Percentiles rank a stretch among this genome's conserved stretches.
phyloP scores from a whole-genome alignment of 1,140 invertebrate species.

The Zaprionus nigranus region DNA sequence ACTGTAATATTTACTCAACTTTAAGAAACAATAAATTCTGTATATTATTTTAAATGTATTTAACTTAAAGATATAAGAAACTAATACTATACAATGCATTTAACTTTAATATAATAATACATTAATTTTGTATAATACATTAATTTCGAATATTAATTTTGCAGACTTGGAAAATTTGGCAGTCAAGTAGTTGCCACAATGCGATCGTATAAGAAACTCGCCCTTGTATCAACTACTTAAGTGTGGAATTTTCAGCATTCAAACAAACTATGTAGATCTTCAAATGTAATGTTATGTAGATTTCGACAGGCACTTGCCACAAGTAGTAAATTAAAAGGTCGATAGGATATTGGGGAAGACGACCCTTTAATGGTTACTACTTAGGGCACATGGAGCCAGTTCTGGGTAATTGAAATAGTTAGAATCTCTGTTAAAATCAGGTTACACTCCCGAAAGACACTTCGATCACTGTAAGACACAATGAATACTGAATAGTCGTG shows the following conservation, averaged over 20 bases:
- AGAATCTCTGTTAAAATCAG: not conserved
- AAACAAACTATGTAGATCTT: not conserved
- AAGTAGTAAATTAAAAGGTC: constrained; percentile 68
- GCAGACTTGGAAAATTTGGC: constrained; percentile 37
- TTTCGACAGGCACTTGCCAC: constrained; percentile 18
- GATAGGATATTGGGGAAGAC: constrained; percentile 1
- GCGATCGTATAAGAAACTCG: constrained; percentile 46
- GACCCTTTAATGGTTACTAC: constrained; percentile 75
- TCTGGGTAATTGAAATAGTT: not conserved
- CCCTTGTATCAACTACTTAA: constrained; percentile 78
- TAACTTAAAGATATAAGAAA: not conserved
- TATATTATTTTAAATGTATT: too few relatives aligned
- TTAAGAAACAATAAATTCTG: too few relatives aligned
- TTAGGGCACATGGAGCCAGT: constrained; percentile 45
- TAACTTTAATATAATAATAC: not conserved
- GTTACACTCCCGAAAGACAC: not conserved
- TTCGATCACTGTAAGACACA: not conserved
- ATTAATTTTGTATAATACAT: not conserved
- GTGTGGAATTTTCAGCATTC: constrained; percentile 34
- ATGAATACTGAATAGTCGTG: constrained; percentile 6
- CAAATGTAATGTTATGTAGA: not conserved
- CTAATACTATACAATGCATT: too few relatives aligned
- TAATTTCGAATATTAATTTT: too few relatives aligned
- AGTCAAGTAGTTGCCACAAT: constrained; percentile 68
- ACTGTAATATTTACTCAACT: too few relatives aligned